Conservation (phyloP, 2,888 invertebrate species). For the Scaptomyza caliginosa region DNA sequence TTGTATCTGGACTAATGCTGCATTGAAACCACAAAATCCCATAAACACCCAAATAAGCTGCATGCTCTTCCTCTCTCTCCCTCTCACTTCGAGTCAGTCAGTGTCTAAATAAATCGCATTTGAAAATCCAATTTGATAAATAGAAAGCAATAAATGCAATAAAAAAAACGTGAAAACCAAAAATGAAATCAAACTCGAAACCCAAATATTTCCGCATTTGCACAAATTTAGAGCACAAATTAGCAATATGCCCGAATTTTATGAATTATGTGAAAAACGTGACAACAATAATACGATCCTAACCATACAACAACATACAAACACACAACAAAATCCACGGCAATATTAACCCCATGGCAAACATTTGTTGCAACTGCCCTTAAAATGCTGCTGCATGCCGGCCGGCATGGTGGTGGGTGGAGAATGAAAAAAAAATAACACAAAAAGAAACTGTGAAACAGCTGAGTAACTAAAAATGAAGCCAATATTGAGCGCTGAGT, state of each 20-base stretch:
- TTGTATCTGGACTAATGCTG: constrained; percentile 49
- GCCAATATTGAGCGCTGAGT: constrained; percentile 70
- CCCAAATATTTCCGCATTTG: constrained; percentile 70
- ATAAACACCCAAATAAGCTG: constrained; percentile 33
- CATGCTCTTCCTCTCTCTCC: background rate
- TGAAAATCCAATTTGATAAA: constrained; percentile 75
- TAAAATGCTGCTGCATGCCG: constrained; percentile 9
- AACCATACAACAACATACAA: constrained; percentile 7
- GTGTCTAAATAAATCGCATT: constrained; percentile 36
- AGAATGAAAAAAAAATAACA: background rate
- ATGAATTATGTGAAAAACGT: constrained; percentile 76
- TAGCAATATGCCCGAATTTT: constrained; percentile 76
- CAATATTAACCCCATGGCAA: constrained; percentile 66
- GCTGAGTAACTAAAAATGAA: constrained; percentile 77
- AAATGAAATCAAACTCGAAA: constrained; percentile 40
- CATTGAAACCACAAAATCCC: constrained; percentile 40
- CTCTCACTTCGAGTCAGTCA: background rate
- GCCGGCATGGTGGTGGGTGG: background rate
- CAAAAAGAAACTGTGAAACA: constrained; percentile 48
- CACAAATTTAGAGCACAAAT: constrained; percentile 73
- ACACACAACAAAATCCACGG: background rate
- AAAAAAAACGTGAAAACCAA: constrained; percentile 37
- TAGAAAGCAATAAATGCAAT: constrained; percentile 70
- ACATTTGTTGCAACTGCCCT: constrained; percentile 60
- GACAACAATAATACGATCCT: constrained; percentile 63